These are phyloP conservation scores for Periphyllus acericola DNA, from an alignment of 2,888 invertebrate genomes.

Conservation along the genomic window DNA sequence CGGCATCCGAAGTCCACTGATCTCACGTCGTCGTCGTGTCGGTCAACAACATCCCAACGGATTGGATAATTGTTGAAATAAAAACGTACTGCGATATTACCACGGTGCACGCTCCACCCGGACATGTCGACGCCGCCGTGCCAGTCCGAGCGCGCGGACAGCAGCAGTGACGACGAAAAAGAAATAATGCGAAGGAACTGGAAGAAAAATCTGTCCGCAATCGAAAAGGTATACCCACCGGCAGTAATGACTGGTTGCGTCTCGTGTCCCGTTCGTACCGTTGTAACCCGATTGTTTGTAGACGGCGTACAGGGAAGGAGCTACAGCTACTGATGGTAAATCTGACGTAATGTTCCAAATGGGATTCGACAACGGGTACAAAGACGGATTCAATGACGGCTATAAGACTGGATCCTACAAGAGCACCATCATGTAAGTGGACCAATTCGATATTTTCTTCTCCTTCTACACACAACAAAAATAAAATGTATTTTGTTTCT, in stretches of 20 bases:
- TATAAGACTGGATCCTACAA: constrained; percentile 39
- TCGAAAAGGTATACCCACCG: constrained; percentile 23
- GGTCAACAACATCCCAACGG: too few species aligned
- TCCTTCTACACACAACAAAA: not conserved
- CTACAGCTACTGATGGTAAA: constrained; percentile 1
- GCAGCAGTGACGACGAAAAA: constrained; percentile 53
- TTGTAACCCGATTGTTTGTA: not conserved
- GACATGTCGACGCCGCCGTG: not conserved
- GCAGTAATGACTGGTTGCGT: not conserved
- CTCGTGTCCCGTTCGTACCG: not conserved
- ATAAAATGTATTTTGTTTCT: not conserved
- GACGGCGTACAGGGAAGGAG: constrained; percentile 46
- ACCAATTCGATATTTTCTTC: not conserved
- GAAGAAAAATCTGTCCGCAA: constrained; percentile 22
- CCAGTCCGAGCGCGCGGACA: not conserved
- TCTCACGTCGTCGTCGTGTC: too few species aligned
- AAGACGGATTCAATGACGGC: constrained; percentile 32
- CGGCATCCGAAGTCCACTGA: too few species aligned
- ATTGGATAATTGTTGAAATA: too few species aligned
- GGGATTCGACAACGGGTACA: constrained; percentile 50
- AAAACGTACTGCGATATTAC: too few species aligned
- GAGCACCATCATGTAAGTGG: constrained; percentile 40
- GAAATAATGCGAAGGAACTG: constrained; percentile 54
- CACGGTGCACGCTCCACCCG: too few species aligned
- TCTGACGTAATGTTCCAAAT: constrained; percentile 48